phyloP scores from a whole-genome alignment of 2,797 vertebrate genomes.

The Peromyscus aztecus region DNA sequence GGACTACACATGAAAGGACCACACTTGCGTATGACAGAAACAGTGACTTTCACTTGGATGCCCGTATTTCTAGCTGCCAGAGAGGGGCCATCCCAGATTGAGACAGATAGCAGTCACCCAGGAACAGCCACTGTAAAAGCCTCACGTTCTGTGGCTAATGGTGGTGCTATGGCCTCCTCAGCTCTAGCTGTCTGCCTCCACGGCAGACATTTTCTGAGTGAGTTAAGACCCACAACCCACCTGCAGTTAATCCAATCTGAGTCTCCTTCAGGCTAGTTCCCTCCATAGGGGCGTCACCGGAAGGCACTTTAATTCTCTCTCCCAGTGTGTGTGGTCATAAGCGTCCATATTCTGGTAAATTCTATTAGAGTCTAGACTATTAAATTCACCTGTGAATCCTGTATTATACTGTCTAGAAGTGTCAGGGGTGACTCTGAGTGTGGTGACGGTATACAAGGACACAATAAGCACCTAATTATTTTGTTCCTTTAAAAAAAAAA shows the following conservation, averaged over 20 bases:
- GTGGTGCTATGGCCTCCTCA: not conserved
- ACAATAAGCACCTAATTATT: not conserved
- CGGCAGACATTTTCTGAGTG: not conserved
- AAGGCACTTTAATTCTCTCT: constrained; percentile 34
- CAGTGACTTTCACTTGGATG: not conserved
- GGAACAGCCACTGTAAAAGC: not conserved
- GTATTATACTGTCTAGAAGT: not conserved
- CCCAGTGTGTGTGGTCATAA: constrained; percentile 5
- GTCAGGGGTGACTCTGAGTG: not conserved
- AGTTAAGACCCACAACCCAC: not conserved
- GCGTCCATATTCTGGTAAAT: not conserved
- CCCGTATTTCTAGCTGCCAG: not conserved
- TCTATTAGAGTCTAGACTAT: constrained; percentile 16
- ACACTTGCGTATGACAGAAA: not conserved
- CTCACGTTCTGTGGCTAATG: not conserved
- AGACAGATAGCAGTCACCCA: not conserved
- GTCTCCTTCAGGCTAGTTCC: constrained; percentile 32
- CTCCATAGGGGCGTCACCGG: not conserved
- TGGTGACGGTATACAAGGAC: not conserved
- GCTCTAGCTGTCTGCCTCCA: not conserved
- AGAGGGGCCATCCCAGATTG: not conserved
- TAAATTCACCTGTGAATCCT: not conserved
- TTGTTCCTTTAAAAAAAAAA: not conserved
- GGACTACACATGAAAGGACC: not conserved
- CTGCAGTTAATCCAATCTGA: constrained; percentile 37